These are phyloP conservation scores for Chaenogobius annularis DNA, from an alignment of 2,113 vertebrate genomes.

Conservation along the genomic window DNA sequence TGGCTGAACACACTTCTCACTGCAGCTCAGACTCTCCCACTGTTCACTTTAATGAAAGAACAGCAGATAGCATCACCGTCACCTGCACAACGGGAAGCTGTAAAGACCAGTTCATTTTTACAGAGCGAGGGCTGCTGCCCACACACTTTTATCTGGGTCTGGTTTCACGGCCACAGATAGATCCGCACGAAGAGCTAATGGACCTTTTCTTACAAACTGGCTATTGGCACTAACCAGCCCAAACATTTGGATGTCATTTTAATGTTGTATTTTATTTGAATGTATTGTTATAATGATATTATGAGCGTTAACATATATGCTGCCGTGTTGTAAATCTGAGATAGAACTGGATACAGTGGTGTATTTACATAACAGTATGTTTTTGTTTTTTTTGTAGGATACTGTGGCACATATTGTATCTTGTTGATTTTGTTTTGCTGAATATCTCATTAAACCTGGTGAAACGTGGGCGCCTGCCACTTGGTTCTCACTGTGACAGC, in stretches of 20 bases:
- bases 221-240: not conserved
- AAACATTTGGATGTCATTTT: not conserved
- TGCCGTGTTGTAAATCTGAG: no score
- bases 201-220: not conserved
- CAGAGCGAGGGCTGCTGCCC: not conserved
- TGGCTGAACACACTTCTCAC: conserved; percentile 1
- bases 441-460: not conserved
- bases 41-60: conserved; percentile 50
- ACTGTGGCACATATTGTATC: not conserved
- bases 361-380: no score
- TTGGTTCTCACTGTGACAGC: not conserved
- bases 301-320: no score
- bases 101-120: not conserved
- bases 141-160: not conserved
- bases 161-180: not conserved
- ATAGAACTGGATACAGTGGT: no score
- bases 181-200: not conserved
- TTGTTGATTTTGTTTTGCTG: not conserved
- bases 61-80: conserved; percentile 12
- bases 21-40: conserved; percentile 20
- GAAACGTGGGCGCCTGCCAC: not conserved
- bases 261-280: no score
- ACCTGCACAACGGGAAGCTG: conserved; percentile 13
- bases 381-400: no score
- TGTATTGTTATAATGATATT: no score